Percentiles rank a stretch among this genome's conserved stretches.
These are phyloP conservation scores for Bombus haemorrhoidalis DNA, from an alignment of 1,140 invertebrate genomes.

Conservation along the genomic window DNA sequence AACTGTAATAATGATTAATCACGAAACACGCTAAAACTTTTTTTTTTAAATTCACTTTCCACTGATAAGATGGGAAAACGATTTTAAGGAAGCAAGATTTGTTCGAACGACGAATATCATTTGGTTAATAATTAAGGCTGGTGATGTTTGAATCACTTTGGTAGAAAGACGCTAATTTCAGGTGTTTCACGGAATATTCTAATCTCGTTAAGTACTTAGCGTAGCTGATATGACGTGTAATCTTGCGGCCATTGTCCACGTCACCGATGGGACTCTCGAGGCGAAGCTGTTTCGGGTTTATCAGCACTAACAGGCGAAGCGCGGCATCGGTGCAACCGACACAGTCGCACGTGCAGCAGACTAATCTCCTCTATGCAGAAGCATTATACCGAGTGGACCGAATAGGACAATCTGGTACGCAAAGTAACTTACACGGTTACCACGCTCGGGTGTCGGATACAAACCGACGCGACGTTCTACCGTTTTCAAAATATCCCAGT, in stretches of 20 bases:
- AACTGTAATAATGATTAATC: no score
- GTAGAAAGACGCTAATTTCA: slow-evolving; percentile 28
- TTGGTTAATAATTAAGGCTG: background rate
- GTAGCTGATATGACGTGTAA: slow-evolving; percentile 45
- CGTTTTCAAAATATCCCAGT: background rate
- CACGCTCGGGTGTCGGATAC: slow-evolving; percentile 11
- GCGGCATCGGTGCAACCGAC: background rate
- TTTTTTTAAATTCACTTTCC: no score
- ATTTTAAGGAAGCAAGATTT: background rate
- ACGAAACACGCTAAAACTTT: no score
- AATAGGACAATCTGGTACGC: slow-evolving; percentile 35
- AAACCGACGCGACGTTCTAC: background rate
- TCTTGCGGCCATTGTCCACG: slow-evolving; percentile 50
- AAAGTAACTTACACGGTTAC: slow-evolving; percentile 32
- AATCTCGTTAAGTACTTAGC: slow-evolving; percentile 51
- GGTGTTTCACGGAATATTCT: slow-evolving; percentile 17
- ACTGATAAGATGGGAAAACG: background rate
- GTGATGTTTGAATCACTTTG: background rate
- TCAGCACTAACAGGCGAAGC: slow-evolving; percentile 49
- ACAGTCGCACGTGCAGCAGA: slow-evolving; percentile 52
- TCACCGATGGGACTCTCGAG: slow-evolving; percentile 14
- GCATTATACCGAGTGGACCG: slow-evolving; percentile 22
- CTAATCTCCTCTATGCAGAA: slow-evolving; percentile 59
- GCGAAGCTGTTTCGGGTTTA: slow-evolving; percentile 43
- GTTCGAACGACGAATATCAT: background rate